These are phyloP conservation scores for Clamator glandarius DNA, from an alignment of 2,797 vertebrate species.

Conservation along the genomic window DNA sequence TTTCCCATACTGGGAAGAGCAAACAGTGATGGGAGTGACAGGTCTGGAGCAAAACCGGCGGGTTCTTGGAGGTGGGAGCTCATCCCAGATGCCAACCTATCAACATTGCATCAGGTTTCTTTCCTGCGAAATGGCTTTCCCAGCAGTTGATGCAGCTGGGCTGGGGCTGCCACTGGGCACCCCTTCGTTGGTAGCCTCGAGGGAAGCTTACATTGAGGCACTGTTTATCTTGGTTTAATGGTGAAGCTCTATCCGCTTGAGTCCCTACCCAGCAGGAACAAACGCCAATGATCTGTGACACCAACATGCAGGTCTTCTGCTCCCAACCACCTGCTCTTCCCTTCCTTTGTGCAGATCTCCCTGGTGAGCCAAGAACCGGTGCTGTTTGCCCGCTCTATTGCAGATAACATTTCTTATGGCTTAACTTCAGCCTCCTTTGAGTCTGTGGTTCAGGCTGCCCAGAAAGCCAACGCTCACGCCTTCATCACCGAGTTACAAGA, in stretches of 20 bases:
- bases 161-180: not conserved
- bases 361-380: slow-evolving; percentile 95
- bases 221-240: not conserved
- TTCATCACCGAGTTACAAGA: slow-evolving; percentile 88
- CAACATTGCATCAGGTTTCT: not conserved
- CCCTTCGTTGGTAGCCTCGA: fast-evolving
- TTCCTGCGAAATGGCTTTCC: not conserved
- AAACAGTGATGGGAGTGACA: not conserved
- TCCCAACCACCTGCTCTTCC: not conserved
- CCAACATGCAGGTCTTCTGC: fast-evolving
- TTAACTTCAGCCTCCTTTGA: slow-evolving; percentile 82
- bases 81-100: fast-evolving
- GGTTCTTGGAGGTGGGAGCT: not conserved
- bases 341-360: slow-evolving; percentile 81
- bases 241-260: not conserved
- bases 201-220: not conserved
- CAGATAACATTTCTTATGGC: slow-evolving; percentile 91
- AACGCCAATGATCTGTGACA: fast-evolving
- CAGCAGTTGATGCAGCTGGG: not conserved
- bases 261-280: not conserved
- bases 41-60: not conserved
- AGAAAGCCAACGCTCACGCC: slow-evolving; percentile 89
- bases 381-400: slow-evolving; percentile 90
- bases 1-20: not conserved
- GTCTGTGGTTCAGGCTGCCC: slow-evolving; percentile 83